A percentile compares a stretch with the other conserved stretches of the same genome.
phyloP scores from a whole-genome alignment of 1,140 invertebrate genomes.

The Asbolus verrucosus region DNA sequence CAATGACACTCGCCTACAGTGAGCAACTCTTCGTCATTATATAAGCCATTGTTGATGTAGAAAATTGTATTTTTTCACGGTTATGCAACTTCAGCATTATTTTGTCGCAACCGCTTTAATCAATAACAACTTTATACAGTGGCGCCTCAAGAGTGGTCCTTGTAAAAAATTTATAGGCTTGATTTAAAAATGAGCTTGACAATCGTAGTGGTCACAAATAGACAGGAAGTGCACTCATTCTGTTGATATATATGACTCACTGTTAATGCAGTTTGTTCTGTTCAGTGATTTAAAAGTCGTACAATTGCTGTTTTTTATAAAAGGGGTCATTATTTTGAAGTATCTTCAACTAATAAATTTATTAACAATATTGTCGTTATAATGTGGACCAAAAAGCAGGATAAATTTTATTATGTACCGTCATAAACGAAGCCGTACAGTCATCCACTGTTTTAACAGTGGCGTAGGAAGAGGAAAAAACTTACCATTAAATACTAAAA shows the following conservation, averaged over 20 bases:
- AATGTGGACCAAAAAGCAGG: background rate
- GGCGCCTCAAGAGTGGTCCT: constrained; percentile 3
- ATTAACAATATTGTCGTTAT: constrained; percentile 25
- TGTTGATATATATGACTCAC: constrained; percentile 23
- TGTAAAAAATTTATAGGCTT: constrained; percentile 20
- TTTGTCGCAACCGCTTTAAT: constrained; percentile 4
- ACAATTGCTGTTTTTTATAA: constrained; percentile 19
- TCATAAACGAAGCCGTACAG: constrained; percentile 14
- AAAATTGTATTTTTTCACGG: too few species aligned
- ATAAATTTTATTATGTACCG: constrained; percentile 10
- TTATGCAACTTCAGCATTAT: background rate
- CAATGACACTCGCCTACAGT: too few species aligned
- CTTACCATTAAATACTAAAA: too few species aligned
- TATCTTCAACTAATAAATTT: constrained; percentile 9
- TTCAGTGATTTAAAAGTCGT: constrained; percentile 9
- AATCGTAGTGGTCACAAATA: constrained; percentile 17
- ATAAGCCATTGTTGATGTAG: too few species aligned
- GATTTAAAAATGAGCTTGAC: constrained; percentile 33
- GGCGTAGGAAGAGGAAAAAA: too few species aligned
- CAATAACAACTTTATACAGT: constrained; percentile 8
- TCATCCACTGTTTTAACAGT: constrained; percentile 27
- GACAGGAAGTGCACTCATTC: constrained; percentile 35
- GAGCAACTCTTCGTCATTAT: too few species aligned
- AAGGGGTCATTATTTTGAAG: constrained; percentile 1
- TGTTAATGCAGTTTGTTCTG: constrained; percentile 8